A percentile compares a stretch with the other conserved stretches of the same genome.
These are phyloP conservation scores for Mirza zaza DNA, from an alignment of 2,113 vertebrate species.

Conservation along the genomic window DNA sequence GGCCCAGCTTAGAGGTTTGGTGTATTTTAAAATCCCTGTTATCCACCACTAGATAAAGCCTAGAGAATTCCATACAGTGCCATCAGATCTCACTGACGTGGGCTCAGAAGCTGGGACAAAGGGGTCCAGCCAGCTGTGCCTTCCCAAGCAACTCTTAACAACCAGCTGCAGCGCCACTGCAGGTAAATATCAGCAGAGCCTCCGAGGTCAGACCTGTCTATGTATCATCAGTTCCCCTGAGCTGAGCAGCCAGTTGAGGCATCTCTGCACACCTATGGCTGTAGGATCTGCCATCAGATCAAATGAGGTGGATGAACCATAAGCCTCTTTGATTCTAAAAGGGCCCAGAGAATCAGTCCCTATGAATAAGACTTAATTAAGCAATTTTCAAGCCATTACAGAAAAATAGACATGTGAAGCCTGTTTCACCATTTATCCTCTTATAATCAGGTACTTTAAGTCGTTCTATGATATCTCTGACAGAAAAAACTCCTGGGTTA, in stretches of 20 bases:
- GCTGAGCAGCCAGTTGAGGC: neutral
- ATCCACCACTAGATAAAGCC: neutral
- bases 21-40: neutral
- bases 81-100: neutral
- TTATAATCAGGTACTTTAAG: neutral
- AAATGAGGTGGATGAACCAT: neutral
- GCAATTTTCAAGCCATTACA: neutral
- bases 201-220: neutral
- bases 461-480: neutral
- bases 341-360: neutral
- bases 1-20: neutral
- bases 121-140: neutral
- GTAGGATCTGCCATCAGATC: neutral
- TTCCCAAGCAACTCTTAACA: neutral
- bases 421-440: neutral
- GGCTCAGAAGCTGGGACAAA: neutral
- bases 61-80: neutral
- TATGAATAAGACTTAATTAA: constrained; percentile 3
- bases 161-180: neutral
- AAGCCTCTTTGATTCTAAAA: neutral
- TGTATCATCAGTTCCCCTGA: neutral
- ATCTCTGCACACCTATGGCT: neutral
- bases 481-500: neutral
- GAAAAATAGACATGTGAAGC: neutral
- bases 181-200: neutral